Conservation (phyloP, 2,113 vertebrate genomes). For the Dinomys branickii region DNA sequence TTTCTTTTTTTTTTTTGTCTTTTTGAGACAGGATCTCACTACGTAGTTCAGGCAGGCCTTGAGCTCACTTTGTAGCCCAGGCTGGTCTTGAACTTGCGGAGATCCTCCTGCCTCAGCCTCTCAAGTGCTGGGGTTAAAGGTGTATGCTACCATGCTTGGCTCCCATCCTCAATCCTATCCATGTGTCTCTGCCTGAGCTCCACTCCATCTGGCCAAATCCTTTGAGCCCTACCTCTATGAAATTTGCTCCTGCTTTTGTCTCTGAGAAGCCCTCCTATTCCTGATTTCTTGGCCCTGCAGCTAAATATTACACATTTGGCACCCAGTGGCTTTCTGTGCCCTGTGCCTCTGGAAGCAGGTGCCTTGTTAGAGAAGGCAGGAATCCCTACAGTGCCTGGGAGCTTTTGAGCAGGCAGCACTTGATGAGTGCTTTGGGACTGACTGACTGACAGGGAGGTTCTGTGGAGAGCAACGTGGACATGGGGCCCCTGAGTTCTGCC, state of each 20-base stretch:
- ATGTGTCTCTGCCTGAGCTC: neutral
- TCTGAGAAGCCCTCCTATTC: neutral
- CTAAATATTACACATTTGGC: neutral
- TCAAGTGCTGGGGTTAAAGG: too few species aligned
- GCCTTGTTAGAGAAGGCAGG: neutral
- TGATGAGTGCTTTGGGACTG: conserved; percentile 23
- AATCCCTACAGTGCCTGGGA: neutral
- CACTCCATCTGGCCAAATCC: neutral
- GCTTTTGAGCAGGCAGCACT: neutral
- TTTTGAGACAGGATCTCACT: too few species aligned
- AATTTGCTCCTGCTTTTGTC: neutral
- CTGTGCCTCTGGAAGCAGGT: neutral
- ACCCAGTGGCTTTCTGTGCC: neutral
- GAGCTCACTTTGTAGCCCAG: too few species aligned
- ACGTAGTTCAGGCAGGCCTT: too few species aligned
- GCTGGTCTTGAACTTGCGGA: too few species aligned
- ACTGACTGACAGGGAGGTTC: neutral
- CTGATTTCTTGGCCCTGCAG: neutral
- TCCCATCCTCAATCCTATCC: neutral
- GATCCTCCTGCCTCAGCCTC: too few species aligned
- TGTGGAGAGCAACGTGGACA: neutral
- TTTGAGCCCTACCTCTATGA: neutral
- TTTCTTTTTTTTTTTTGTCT: too few species aligned
- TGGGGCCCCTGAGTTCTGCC: neutral
- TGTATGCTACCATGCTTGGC: neutral